These are phyloP conservation scores for Seladonia tumulorum DNA, from an alignment of 2,888 invertebrate genomes.

Conservation along the genomic window DNA sequence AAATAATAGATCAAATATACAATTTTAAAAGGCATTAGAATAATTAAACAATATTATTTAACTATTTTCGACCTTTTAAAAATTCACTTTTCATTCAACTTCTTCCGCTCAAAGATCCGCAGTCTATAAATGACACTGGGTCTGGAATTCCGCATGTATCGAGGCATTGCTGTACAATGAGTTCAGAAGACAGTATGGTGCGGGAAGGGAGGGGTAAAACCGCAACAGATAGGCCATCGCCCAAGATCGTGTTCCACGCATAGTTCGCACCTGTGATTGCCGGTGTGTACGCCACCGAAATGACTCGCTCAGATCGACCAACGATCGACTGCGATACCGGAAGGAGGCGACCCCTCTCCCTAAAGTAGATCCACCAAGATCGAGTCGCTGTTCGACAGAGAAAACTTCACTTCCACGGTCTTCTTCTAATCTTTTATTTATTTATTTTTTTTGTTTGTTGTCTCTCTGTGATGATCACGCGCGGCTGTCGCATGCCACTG, in stretches of 20 bases:
- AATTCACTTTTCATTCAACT: too few species aligned
- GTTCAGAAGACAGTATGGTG: not conserved
- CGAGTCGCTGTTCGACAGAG: constrained; percentile 60
- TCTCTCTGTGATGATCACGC: constrained; percentile 41
- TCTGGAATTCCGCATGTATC: not conserved
- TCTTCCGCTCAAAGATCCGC: too few species aligned
- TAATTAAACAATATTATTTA: too few species aligned
- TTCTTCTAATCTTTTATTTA: too few species aligned
- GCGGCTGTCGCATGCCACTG: constrained; percentile 64
- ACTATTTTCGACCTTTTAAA: too few species aligned
- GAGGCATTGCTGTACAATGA: not conserved
- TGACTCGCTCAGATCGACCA: constrained; percentile 33
- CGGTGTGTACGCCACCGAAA: not conserved
- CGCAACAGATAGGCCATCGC: not conserved
- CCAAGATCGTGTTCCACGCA: not conserved
- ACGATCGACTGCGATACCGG: constrained; percentile 36
- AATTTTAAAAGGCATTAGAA: too few species aligned
- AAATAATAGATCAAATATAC: too few species aligned
- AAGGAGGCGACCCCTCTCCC: constrained; percentile 74
- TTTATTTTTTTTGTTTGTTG: not conserved
- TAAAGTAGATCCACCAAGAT: constrained; percentile 78
- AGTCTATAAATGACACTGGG: too few species aligned
- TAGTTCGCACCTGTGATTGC: not conserved
- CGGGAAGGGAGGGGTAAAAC: not conserved
- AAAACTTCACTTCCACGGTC: constrained; percentile 58